Evolutionary conservation across 1,140 invertebrate species (phyloP), one percentile per base, ranked within the genome.

Genomic region (Pseudomyrmex cubaensis): DNA sequence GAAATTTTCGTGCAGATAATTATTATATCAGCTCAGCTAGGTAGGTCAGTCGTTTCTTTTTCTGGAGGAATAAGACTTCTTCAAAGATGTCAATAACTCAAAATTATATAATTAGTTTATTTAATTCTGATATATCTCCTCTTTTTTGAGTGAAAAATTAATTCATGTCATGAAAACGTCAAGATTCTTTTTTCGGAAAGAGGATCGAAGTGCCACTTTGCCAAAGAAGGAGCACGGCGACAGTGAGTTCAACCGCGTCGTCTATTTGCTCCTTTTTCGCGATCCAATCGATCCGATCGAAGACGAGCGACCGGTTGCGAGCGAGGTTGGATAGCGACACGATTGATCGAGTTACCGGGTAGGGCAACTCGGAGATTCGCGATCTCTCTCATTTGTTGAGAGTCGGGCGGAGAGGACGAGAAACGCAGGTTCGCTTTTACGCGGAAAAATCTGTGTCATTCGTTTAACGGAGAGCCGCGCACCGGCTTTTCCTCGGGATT

Each of bases 401-500:
- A 77, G 17, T 66, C 54, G 76, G 5, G 35, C 35, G 35, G 35
- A 35, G 35, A 22, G 54, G 66, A 80, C 76, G 64, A 20, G 66
- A 46, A 80, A 80, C 76, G 76, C 44, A 54, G 67, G 46, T 72
- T 80, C 76, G 76, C 76, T 80, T 50, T 80, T 80, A 80, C 76
- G 76, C 76, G 44, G 76, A 80, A 80, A 80, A 80, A 80, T 80
- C 76, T 80, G 64, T 80, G 66, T 72, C 76, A 80, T 80, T 80
- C 76, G 76, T 80, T 80, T 80, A 80, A 80, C 76, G 76, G 76
- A 80, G 76, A 80, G 66, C 66, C 22, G 66, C 66, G 76, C 76
- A 48, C 52, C 54, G 50, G 56, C 76, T 69, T 70, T 76, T 25
- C 76, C 44, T n/a, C 64, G 52, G 54, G 76, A 78, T 78, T 78